Evolutionary conservation across 2,797 vertebrate species (phyloP).

Genomic region (Enteromius trimaculatus): DNA sequence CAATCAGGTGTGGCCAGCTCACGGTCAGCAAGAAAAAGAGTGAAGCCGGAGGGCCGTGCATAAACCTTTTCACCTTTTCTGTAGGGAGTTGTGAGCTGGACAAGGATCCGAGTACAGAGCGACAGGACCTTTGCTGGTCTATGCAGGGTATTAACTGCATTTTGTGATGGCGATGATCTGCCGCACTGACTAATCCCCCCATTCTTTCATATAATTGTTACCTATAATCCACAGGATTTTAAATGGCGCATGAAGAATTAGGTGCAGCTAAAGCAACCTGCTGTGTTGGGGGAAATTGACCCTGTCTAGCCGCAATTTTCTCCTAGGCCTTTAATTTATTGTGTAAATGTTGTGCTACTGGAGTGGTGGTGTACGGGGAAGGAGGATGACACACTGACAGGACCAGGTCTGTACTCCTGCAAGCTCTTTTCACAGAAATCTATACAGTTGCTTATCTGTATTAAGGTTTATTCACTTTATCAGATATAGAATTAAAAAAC

Average conservation of each 20-base stretch:
- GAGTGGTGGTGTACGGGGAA: background rate
- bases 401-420: background rate
- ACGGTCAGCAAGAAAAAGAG: constrained; percentile 22
- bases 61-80: constrained; percentile 40
- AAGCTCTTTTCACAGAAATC: background rate
- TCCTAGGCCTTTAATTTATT: constrained; percentile 37
- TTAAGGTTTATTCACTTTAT: constrained; percentile 5
- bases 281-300: constrained; percentile 23
- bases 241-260: constrained; percentile 47
- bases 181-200: constrained; percentile 44
- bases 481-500: constrained; percentile 11
- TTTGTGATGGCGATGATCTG: constrained; percentile 51
- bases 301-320: constrained; percentile 26
- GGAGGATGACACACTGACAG: background rate
- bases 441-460: background rate
- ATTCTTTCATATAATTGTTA: constrained; percentile 60
- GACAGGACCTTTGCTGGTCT: constrained; percentile 16
- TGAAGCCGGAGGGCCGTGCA: constrained; percentile 15
- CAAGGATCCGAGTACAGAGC: constrained; percentile 20
- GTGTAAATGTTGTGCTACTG: constrained; percentile 17
- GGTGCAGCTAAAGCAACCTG: constrained; percentile 46
- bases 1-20: constrained; percentile 43
- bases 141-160: constrained; percentile 50
- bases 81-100: constrained; percentile 26
- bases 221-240: constrained; percentile 58